Percentiles rank a stretch among this genome's conserved stretches.
Conservation (phyloP, 1,140 invertebrate genomes). For the Temnothorax longispinosus region DNA sequence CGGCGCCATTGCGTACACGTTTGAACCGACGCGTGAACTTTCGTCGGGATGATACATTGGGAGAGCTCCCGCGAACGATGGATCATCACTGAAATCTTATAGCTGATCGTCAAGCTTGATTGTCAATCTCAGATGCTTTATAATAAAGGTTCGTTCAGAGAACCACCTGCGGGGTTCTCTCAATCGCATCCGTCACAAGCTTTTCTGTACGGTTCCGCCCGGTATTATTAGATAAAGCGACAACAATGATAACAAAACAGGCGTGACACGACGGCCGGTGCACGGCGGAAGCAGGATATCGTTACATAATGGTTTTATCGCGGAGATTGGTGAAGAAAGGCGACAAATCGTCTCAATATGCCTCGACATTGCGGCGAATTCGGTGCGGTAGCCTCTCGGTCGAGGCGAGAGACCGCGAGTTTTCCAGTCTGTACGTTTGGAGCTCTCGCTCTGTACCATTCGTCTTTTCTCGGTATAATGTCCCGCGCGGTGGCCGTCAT, state of each 20-base stretch:
- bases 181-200: too few species aligned
- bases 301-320: slow-evolving; percentile 23
- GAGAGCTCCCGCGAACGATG: not conserved
- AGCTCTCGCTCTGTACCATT: not conserved
- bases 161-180: not conserved
- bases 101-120: not conserved
- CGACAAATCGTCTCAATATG: slow-evolving; percentile 25
- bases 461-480: slow-evolving; percentile 11
- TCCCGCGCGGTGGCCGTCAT: not conserved
- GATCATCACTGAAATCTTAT: not conserved
- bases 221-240: slow-evolving; percentile 13
- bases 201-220: not conserved
- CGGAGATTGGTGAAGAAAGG: slow-evolving; percentile 8
- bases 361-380: not conserved
- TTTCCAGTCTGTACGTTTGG: not conserved
- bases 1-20: not conserved
- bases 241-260: slow-evolving; percentile 12
- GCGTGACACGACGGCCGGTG: not conserved
- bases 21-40: not conserved
- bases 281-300: slow-evolving; percentile 1
- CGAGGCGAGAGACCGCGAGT: not conserved
- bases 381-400: not conserved
- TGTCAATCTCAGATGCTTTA: not conserved
- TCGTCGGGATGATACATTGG: not conserved
- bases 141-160: not conserved